Conservation (phyloP, 2,888 invertebrate genomes). For the Priocnemis perturbator region DNA sequence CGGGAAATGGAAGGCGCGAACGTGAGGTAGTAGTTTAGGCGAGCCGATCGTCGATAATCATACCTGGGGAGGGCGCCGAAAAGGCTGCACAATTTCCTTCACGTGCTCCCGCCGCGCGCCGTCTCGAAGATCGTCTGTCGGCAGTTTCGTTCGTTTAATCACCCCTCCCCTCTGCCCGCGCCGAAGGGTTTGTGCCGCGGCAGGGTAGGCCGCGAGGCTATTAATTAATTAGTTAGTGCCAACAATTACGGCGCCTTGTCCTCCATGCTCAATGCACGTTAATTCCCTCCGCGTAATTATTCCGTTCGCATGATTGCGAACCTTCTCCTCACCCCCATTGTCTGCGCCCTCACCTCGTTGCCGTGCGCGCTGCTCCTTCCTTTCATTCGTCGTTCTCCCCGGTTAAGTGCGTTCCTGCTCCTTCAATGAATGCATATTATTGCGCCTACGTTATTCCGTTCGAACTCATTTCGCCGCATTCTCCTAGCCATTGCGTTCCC, state of each 20-base stretch:
- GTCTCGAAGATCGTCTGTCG: constrained; percentile 13
- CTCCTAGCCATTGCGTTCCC: background rate
- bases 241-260: constrained; percentile 61
- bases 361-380: constrained; percentile 13
- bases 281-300: constrained; percentile 61
- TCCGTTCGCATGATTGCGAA: constrained; percentile 57
- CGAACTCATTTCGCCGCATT: constrained; percentile 25
- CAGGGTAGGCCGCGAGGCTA: constrained; percentile 31
- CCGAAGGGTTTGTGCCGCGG: constrained; percentile 8
- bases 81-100: constrained; percentile 10
- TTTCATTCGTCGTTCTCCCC: constrained; percentile 31
- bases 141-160: constrained; percentile 32
- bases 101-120: background rate
- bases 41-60: background rate
- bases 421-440: constrained; percentile 40
- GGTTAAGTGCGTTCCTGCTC: constrained; percentile 27
- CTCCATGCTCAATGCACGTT: constrained; percentile 54
- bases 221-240: constrained; percentile 64
- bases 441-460: constrained; percentile 42
- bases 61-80: background rate
- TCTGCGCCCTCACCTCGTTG: background rate
- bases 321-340: constrained; percentile 7
- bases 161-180: background rate
- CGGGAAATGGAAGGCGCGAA: too few species aligned
- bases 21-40: too few species aligned